Base-by-base conservation (phyloP, 1,140 invertebrate species). In the Tigriopus japonicus region DNA sequence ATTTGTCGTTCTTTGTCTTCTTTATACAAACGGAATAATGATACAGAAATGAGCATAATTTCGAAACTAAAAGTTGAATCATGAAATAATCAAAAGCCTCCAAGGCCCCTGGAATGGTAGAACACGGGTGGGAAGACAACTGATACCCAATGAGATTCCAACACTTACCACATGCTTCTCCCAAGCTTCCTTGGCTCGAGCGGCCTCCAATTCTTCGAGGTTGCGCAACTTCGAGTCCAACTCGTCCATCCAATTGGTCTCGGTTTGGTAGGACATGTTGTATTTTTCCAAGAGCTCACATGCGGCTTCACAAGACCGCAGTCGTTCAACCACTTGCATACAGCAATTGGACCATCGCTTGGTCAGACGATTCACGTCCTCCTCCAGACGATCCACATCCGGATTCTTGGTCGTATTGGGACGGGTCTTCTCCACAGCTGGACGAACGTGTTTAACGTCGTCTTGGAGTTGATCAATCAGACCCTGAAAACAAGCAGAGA, bases 361-460 rank as follows among this genome's bases (percentile, higher is more conserved):
- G 64, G 86, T 87, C 6, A 98, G 72, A 67, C 84, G 81, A 64
- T 85, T 81, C 1, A 96, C 85, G 66, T 97, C 92, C 64, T 87
- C 85, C 69, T 97, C 92, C n/a, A 97, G 71, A 15, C 84, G 76
- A 66, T 96, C 92, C 60, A 98, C 79, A 74, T 98, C 94, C 9
- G 79, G 77, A 63, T 81, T 84, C 71, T 80, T 78, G 67, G 76
- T 66, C 70, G 77, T 72, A 71, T 77, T 65, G 71, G 77, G 80
- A 58, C 90, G 72, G 1, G 87, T 91, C 66, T 82, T 82, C 66
- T 91, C 87, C 0, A 90, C 89, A 52, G 93, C 74, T 42, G 85
- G 79, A 51, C 88, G 78, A 42, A 91, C 81, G 69, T 85, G 86
- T 66, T 85, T 84, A 0, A 87, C 83, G 68, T 95, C 89, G 62